These are phyloP conservation scores for Meandrina meandrites DNA, from an alignment of 92 coral and sea anemone genomes.

Conservation along the genomic window DNA sequence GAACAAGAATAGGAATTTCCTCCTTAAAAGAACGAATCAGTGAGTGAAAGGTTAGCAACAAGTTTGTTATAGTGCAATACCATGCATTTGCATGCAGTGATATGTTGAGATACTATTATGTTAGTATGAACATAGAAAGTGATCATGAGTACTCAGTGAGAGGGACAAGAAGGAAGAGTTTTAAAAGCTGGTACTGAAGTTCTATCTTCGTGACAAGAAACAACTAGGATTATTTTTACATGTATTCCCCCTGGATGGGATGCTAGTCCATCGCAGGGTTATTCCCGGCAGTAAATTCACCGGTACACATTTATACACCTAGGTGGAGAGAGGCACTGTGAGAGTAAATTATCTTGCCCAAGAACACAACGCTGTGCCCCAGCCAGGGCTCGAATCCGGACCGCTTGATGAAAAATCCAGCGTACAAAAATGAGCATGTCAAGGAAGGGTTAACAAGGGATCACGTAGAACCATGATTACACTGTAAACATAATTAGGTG, in stretches of 20 bases:
- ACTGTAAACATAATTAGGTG: neutral
- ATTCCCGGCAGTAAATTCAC: neutral
- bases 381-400: no score
- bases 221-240: neutral
- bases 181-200: neutral
- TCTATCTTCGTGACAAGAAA: neutral
- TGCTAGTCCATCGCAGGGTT: neutral
- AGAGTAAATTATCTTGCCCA: neutral
- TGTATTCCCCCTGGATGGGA: neutral
- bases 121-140: neutral
- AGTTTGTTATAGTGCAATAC: neutral
- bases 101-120: neutral
- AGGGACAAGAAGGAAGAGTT: neutral
- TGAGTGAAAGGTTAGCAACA: conserved; percentile 9
- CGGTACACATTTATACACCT: no score
- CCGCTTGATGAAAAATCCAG: neutral
- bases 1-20: conserved; percentile 39
- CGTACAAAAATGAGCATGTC: no score
- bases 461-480: neutral
- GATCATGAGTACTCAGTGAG: neutral
- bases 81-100: conserved; percentile 9
- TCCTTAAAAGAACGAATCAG: conserved; percentile 40
- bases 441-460: neutral
- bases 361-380: neutral
- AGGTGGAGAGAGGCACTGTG: neutral